Evolutionary conservation across 2,113 vertebrate species (phyloP), one percentile per base, ranked within the genome.

Genomic region (Plotosus lineatus): DNA sequence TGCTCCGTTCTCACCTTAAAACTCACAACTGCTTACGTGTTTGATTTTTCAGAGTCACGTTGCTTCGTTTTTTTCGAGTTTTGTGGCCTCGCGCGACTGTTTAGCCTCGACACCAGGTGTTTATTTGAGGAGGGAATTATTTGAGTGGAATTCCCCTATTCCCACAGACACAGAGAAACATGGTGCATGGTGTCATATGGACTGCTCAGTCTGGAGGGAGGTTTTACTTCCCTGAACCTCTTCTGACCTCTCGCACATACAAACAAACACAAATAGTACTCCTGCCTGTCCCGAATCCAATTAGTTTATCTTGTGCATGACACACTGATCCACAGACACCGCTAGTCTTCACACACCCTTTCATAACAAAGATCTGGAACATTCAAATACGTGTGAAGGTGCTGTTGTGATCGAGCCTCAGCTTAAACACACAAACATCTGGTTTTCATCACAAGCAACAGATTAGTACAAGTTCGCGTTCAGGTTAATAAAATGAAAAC

Each of bases 281-380:
- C 83, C 83, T 80, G n/a, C 40, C 83, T 89, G 90, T 83, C 80
- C 87, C 90, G 89, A 94, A 93, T 93, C 94, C 36, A 89, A 88
- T 92, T 90, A 90, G 91, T 95, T 96, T 94, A 95, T 97, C 94
- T 95, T 89, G 84, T 23, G 83, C 82, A 88, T 83, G 88, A 92
- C 92, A 85, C 79, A 88, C 86, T 89, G 92, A 85, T 89, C 86
- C 87, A 86, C 85, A 89, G 88, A 89, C 92, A 93, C 91, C 92
- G 92, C 92, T 76, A 77, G 1, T 83, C 90, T 91, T 92, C 90
- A 88, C 94, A 91, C 92, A 90, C 90, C 87, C 91, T 93, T 91
- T 94, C 90, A 93, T 93, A 96, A 95, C 94, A 94, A 94, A 92
- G 88, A 93, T 94, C 93, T 92, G 90, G 89, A 90, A 90, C 93